These are phyloP conservation scores for Drosophila anceps DNA, from an alignment of 2,888 invertebrate species.

Conservation along the genomic window DNA sequence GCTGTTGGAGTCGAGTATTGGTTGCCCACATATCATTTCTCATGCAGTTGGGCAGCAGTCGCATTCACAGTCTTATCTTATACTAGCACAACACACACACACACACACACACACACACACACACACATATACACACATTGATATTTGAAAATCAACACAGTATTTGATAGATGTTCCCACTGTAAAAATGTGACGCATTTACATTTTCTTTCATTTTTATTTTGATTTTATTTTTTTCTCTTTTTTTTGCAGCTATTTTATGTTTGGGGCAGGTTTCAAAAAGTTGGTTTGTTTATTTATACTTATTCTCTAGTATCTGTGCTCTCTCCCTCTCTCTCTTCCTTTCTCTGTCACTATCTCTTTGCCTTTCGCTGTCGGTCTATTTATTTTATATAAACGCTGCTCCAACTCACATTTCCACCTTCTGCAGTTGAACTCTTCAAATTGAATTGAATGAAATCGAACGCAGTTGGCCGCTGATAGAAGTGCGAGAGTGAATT, in stretches of 20 bases:
- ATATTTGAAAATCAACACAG: constrained; percentile 56
- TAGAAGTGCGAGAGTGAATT: constrained; percentile 11
- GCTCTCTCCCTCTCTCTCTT: background rate
- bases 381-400: constrained; percentile 71
- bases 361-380: constrained; percentile 35
- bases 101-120: constrained; percentile 15
- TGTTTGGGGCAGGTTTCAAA: constrained; percentile 33
- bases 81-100: constrained; percentile 17
- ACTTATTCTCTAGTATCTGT: constrained; percentile 57
- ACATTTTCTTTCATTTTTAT: constrained; percentile 48
- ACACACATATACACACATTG: constrained; percentile 22
- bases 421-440: constrained; percentile 42
- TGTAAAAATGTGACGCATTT: constrained; percentile 73
- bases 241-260: constrained; percentile 44
- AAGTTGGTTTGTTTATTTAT: constrained; percentile 68
- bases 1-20: constrained; percentile 26
- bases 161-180: constrained; percentile 73
- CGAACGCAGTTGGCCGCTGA: constrained; percentile 47
- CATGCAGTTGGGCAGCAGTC: constrained; percentile 42
- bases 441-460: constrained; percentile 66
- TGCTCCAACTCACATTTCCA: constrained; percentile 41
- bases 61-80: constrained; percentile 52
- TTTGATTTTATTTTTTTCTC: constrained; percentile 45
- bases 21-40: constrained; percentile 59
- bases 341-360: background rate